Percentiles rank a stretch among this genome's conserved stretches.
These are phyloP conservation scores for Harpagoxenus sublaevis DNA, from an alignment of 2,888 invertebrate genomes.

Conservation along the genomic window DNA sequence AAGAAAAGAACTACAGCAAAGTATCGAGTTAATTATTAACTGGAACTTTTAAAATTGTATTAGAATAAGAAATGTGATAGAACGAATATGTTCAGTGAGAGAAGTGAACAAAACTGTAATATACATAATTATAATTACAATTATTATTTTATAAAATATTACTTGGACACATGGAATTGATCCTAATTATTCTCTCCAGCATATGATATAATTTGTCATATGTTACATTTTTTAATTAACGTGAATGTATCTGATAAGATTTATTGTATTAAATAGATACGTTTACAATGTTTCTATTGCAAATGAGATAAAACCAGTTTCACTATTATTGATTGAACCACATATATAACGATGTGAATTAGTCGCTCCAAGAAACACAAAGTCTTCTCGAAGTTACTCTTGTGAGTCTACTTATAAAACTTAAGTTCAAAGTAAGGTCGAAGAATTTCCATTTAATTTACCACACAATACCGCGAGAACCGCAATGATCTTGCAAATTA, in stretches of 20 bases:
- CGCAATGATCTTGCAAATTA: conserved; percentile 46
- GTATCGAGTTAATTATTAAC: neutral
- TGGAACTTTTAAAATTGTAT: neutral
- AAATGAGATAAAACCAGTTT: neutral
- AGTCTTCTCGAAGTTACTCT: conserved; percentile 18
- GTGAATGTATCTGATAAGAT: neutral
- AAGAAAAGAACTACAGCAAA: neutral
- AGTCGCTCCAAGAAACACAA: neutral
- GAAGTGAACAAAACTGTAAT: neutral
- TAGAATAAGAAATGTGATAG: neutral
- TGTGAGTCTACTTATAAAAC: conserved; percentile 43
- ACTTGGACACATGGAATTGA: neutral
- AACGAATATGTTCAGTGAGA: neutral
- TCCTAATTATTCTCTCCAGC: neutral
- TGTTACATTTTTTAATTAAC: neutral
- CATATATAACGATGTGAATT: conserved; percentile 3
- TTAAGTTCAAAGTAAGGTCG: conserved; percentile 41
- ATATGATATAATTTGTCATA: neutral
- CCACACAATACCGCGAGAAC: conserved; percentile 27
- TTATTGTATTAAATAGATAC: neutral
- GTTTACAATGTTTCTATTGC: neutral
- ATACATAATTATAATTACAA: neutral
- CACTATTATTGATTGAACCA: conserved; percentile 11
- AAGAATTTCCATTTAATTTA: conserved; percentile 47
- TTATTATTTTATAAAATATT: conserved; percentile 7